phyloP scores from a whole-genome alignment of 2,888 invertebrate species.

The Euclidia mi region DNA sequence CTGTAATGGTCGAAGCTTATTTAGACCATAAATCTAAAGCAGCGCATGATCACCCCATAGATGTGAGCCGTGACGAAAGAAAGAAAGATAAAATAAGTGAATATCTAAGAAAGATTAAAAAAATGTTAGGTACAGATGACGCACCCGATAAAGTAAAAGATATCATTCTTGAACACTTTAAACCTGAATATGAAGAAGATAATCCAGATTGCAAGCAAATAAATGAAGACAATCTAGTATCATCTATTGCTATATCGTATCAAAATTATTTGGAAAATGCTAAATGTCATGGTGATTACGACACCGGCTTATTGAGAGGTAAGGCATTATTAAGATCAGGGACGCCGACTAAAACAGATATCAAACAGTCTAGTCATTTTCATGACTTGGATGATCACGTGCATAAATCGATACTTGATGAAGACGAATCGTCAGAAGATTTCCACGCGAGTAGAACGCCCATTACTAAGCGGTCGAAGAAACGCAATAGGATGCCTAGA shows the following conservation, averaged over 20 bases:
- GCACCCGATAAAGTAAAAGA: slow-evolving; percentile 28
- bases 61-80: slow-evolving; percentile 4
- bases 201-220: slow-evolving; percentile 26
- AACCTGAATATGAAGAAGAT: slow-evolving; percentile 27
- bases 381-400: not conserved
- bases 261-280: slow-evolving; percentile 34
- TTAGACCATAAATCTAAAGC: slow-evolving; percentile 39
- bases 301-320: slow-evolving; percentile 8
- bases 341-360: not conserved
- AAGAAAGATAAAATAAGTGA: slow-evolving; percentile 30
- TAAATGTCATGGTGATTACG: slow-evolving; percentile 26
- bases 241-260: slow-evolving; percentile 34
- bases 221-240: slow-evolving; percentile 32
- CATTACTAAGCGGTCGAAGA: not conserved
- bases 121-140: slow-evolving; percentile 23
- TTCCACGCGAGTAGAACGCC: slow-evolving; percentile 13
- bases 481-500: not conserved
- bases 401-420: slow-evolving; percentile 6
- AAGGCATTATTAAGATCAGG: slow-evolving; percentile 6
- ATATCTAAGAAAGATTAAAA: slow-evolving; percentile 23
- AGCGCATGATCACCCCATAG: slow-evolving; percentile 15
- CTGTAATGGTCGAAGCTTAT: slow-evolving; percentile 49
- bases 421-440: slow-evolving; percentile 20
- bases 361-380: not conserved
- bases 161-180: slow-evolving; percentile 27